Conservation (phyloP, 1,140 invertebrate genomes). For the Spodoptera litura region DNA sequence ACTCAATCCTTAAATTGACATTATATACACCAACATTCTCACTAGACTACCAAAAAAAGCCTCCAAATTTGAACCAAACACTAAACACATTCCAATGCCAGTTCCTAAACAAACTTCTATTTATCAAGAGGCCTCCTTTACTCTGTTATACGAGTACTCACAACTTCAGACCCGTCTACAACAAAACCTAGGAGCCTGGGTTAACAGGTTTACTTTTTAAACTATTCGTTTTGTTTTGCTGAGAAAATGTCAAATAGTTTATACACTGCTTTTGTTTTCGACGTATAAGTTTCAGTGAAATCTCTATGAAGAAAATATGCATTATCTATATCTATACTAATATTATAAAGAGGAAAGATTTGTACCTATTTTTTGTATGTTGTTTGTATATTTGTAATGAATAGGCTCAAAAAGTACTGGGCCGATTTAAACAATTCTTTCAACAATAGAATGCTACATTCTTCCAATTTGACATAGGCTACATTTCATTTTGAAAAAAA, state of each 20-base stretch:
- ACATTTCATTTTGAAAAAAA: no score
- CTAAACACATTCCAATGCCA: background rate
- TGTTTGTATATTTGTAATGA: no score
- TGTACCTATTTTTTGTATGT: no score
- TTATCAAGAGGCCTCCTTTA: slow-evolving; percentile 9
- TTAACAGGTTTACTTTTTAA: slow-evolving; percentile 11
- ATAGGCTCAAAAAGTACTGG: no score
- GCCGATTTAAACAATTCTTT: no score
- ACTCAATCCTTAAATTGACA: no score
- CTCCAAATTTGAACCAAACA: no score
- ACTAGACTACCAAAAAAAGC: no score
- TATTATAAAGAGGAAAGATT: no score
- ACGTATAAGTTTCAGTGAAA: slow-evolving; percentile 8
- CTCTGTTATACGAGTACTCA: slow-evolving; percentile 6
- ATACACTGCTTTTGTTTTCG: slow-evolving; percentile 2
- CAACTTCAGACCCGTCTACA: background rate
- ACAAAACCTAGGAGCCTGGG: background rate
- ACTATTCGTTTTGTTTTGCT: slow-evolving; percentile 20
- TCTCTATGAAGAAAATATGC: slow-evolving; percentile 24
- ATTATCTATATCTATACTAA: background rate
- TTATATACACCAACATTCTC: no score
- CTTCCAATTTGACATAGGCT: no score
- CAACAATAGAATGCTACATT: no score
- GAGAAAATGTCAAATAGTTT: slow-evolving; percentile 28
- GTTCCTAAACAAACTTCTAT: background rate